These are phyloP conservation scores for Albula goreensis DNA, from an alignment of 2,113 vertebrate genomes.

Conservation along the genomic window DNA sequence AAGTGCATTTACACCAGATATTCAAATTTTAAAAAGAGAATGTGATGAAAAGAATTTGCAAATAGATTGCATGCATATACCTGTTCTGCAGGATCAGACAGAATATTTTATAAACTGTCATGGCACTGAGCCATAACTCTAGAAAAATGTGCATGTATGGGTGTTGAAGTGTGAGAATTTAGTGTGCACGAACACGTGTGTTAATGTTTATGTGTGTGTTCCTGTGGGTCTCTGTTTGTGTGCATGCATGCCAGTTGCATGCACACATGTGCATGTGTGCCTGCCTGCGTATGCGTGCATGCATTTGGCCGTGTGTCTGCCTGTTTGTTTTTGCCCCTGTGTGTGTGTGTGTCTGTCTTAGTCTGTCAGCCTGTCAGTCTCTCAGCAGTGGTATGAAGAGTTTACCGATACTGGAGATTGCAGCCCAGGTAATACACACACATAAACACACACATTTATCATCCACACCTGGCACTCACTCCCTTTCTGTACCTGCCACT, in stretches of 20 bases:
- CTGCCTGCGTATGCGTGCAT: not conserved
- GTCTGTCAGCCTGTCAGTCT: constrained; percentile 20
- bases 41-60: not conserved
- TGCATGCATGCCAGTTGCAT: not conserved
- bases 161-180: not conserved
- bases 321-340: not conserved
- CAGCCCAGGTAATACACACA: constrained; percentile 37
- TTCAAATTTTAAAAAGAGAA: not conserved
- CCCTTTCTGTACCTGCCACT: constrained; percentile 54
- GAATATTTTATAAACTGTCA: not conserved
- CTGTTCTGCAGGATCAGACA: not conserved
- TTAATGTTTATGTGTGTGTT: not conserved
- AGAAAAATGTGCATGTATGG: too few species aligned
- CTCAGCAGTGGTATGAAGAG: constrained; percentile 36
- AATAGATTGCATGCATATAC: not conserved
- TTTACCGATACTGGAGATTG: constrained; percentile 40
- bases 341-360: constrained; percentile 16
- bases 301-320: not conserved
- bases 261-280: not conserved
- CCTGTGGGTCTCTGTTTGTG: not conserved
- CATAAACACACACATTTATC: constrained; percentile 55
- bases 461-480: constrained; percentile 6
- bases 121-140: too few species aligned
- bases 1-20: not conserved
- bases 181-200: not conserved